Percentiles rank a stretch among this genome's conserved stretches.
These are phyloP conservation scores for Cataglyphis altisquamis DNA, from an alignment of 2,888 invertebrate genomes.

Conservation along the genomic window DNA sequence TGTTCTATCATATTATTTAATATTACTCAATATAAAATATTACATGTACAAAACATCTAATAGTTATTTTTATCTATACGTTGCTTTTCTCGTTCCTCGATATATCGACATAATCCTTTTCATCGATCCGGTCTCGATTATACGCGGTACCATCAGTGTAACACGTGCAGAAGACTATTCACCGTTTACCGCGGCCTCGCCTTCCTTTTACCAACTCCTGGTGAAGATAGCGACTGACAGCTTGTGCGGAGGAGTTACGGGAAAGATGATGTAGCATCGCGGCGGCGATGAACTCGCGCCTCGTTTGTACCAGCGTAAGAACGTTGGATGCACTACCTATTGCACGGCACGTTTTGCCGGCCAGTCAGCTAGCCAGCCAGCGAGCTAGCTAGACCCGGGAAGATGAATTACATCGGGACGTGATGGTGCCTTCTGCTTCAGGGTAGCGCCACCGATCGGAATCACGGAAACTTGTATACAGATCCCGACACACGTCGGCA, in stretches of 20 bases:
- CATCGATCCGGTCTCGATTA: background rate
- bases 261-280: constrained; percentile 50
- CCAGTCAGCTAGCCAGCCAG: constrained; percentile 21
- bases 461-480: constrained; percentile 47
- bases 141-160: background rate
- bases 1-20: background rate
- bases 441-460: constrained; percentile 44
- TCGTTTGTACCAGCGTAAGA: constrained; percentile 43
- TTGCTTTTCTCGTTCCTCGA: background rate
- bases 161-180: constrained; percentile 20
- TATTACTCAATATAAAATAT: background rate
- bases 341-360: constrained; percentile 47
- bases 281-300: constrained; percentile 40
- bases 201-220: constrained; percentile 10
- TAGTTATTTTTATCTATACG: constrained; percentile 3
- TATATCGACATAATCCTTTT: constrained; percentile 14
- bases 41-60: no score
- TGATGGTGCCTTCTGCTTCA: constrained; percentile 53
- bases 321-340: constrained; percentile 30
- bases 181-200: constrained; percentile 4
- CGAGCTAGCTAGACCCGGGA: constrained; percentile 31
- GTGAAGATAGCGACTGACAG: constrained; percentile 26
- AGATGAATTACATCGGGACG: constrained; percentile 68
- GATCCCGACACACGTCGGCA: constrained; percentile 13
- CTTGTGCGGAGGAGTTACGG: constrained; percentile 28